Base-by-base conservation (phyloP, 1,140 invertebrate genomes). In the Zeugodacus cucurbitae region DNA sequence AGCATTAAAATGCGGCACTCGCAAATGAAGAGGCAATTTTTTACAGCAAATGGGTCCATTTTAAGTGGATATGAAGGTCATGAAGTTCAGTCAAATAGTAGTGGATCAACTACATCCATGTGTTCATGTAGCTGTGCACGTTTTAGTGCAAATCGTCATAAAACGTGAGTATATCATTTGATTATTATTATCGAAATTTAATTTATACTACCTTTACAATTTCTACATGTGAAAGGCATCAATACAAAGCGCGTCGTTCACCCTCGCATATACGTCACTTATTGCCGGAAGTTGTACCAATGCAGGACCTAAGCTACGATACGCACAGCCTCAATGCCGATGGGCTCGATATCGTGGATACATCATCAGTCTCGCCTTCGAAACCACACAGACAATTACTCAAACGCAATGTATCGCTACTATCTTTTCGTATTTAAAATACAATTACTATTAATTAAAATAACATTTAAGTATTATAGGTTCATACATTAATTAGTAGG, bases 21-120 rank as follows among this genome's bases (percentile, higher is more conserved):
- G 67, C 32, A 74, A 74, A 74, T 74, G 67, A 74, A 37, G 32
- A 32, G 34, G 34, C 67, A 74, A 41, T 32, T 41, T 74, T 74
- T 99, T 94, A 98, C 96, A 90, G 97, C 97, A 86, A 97, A 97
- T 92, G 97, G 96, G 86, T 97, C 96, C 90, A 96, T 97, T 90
- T 93, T 97, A 90, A 96, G 96, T 90, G 96, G 96, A 88, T 96
- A 96, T 95, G 90, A 92, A 86, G 93, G 92, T 87, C 92, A 93
- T 41, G 94, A 95, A 34, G 90, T 94, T 88, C 95, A 95, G 90
- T 96, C 95, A 87, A 92, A 96, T 85, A 95, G 94, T 91, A 92
- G 92, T 89, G 95, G 96, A 64, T 92, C 90, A 90, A 96, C 97
- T 92, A 94, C 95, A 58, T 97, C 97, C 59, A 97, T 97, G 88